Evolutionary conservation across 2,113 vertebrate species (phyloP).

Genomic region (Phyllostomus discolor): DNA sequence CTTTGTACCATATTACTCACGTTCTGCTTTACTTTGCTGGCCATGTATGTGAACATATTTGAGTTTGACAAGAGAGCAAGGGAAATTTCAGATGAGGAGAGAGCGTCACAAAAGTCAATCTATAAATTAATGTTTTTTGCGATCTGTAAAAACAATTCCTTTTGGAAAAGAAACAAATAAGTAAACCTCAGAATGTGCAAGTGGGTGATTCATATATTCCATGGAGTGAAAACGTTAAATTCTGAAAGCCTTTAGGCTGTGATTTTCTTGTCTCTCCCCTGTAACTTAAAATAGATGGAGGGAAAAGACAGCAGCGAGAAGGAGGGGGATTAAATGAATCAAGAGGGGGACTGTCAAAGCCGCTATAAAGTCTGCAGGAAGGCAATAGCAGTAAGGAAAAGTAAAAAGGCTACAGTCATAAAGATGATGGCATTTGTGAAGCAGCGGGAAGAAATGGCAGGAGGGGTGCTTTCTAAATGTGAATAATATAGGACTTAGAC

Average conservation of each 20-base stretch:
- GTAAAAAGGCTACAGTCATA: constrained; percentile 65
- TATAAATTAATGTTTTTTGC: constrained; percentile 59
- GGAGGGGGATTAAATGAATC: constrained; percentile 66
- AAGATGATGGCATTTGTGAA: constrained; percentile 70
- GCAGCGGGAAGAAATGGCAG: constrained; percentile 53
- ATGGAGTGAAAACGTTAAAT: constrained; percentile 67
- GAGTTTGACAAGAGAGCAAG: not conserved
- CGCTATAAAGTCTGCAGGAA: constrained; percentile 69
- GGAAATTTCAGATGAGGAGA: constrained; percentile 34
- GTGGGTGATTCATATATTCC: constrained; percentile 70
- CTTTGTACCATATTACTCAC: not conserved
- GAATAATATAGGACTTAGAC: constrained; percentile 46
- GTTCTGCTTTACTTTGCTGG: not conserved
- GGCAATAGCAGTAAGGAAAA: constrained; percentile 50
- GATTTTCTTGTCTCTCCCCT: constrained; percentile 73
- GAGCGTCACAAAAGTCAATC: constrained; percentile 38
- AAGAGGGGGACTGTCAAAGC: constrained; percentile 65
- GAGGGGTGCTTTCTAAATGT: constrained; percentile 50
- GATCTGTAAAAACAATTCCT: constrained; percentile 64
- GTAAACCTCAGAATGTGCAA: constrained; percentile 60
- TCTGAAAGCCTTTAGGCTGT: constrained; percentile 69
- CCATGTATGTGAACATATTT: not conserved
- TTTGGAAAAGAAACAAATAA: constrained; percentile 67
- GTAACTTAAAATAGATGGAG: constrained; percentile 72
- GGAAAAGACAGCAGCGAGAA: constrained; percentile 55